Conservation (phyloP, 1,140 invertebrate species). For the Goniozus legneri region DNA sequence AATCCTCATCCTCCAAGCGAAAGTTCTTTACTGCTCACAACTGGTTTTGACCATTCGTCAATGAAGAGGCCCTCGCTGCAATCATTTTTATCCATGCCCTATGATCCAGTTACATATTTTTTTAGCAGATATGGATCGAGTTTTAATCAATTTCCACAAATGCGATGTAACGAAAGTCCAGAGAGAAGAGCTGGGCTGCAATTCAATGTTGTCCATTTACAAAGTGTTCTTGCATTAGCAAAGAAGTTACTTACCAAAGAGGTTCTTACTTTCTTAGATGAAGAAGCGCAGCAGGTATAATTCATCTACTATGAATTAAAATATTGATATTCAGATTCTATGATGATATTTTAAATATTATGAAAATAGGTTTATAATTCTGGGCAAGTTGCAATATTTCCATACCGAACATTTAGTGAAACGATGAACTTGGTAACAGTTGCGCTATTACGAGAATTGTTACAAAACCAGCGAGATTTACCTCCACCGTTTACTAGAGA, state of each 20-base stretch:
- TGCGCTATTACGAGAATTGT: conserved; percentile 83
- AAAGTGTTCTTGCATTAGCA: conserved; percentile 74
- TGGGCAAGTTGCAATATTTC: conserved; percentile 67
- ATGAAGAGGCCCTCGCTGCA: conserved; percentile 55
- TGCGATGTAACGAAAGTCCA: conserved; percentile 67
- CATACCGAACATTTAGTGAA: conserved; percentile 92
- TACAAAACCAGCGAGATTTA: conserved; percentile 86
- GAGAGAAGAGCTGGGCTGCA: conserved; percentile 62
- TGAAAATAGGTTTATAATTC: conserved; percentile 40
- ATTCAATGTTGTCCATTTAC: conserved; percentile 72
- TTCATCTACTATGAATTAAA: not conserved
- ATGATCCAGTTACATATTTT: conserved; percentile 81
- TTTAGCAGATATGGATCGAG: conserved; percentile 91
- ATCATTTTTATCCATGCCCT: conserved; percentile 65
- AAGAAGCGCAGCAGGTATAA: conserved; percentile 73
- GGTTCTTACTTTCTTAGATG: conserved; percentile 75
- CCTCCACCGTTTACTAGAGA: conserved; percentile 88
- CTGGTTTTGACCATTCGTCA: conserved; percentile 41
- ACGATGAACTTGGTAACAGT: conserved; percentile 91
- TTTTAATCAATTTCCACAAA: conserved; percentile 83
- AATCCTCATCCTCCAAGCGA: conserved; percentile 54
- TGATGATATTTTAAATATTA: conserved; percentile 10
- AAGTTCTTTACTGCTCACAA: conserved; percentile 31
- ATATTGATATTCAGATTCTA: conserved; percentile 3
- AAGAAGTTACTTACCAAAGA: conserved; percentile 89